Evolutionary conservation across 2,113 vertebrate genomes (phyloP), one percentile per base, ranked within the genome.

Genomic region (Odocoileus hemionus): DNA sequence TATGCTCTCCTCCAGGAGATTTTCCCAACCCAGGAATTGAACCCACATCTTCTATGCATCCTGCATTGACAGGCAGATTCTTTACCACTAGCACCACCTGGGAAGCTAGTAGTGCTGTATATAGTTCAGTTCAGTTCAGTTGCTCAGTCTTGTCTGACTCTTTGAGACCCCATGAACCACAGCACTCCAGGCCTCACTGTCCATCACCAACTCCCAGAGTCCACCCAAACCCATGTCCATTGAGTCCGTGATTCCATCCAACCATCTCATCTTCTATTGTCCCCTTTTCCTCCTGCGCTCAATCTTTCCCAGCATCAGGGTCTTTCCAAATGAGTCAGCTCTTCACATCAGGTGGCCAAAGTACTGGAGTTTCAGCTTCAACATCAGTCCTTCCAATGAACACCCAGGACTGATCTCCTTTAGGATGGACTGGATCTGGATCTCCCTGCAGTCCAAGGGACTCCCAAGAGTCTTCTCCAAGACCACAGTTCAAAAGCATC

Each of bases 61-160:
- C 55, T 57, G 55, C 55, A 23, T 23, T 57, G 55, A 21, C 55
- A 57, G 55, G 21, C 55, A 21, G 55, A 23, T 57, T 57, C 17
- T 57, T 57, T 57, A 57, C 55, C 55, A 57, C 21, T 57, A 57
- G 55, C 55, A 57, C 6, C 55, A 57, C 55, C 55, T 57, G 55
- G 21, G 4, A 57, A 57, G 17, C 55, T 23, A 57, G 5, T 54
- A 16, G 52, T 54, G 16, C 52, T 54, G 17, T 6, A 54, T 17
- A 54, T 54, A 54, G 52, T 17, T 54, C 52, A 54, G 52, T 54
- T 11, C n/a, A 70, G 64, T 70, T 70, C 17, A 23, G 19, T 70
- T 0, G 0, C n/a, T 36, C 9, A 0, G n/a, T 70, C n/a, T 10
- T 36, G 9, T 70, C 64, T 1, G 0, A 36, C 10, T 36, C 64